Base-by-base conservation (phyloP, 1,140 invertebrate genomes). In the Drosophila nikananu region DNA sequence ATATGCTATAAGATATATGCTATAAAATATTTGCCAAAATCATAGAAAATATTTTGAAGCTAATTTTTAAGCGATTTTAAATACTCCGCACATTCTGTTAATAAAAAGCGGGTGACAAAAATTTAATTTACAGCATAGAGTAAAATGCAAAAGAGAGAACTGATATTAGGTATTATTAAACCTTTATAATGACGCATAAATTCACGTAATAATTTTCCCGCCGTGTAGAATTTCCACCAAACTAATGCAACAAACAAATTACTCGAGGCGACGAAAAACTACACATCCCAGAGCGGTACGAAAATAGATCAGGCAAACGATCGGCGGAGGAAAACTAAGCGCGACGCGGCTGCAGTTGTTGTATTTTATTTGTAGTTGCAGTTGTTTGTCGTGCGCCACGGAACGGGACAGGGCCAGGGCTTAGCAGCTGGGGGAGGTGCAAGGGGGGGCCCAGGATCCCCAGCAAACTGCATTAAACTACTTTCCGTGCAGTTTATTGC, bases 381-480 rank as follows among this genome's bases (percentile, higher is more conserved):
- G 82, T 86, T 80, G 77, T 83, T 72, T 89, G 86, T 83, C 86
- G 87, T 86, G 82, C 86, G 86, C 82, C 86, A 91, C 80, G 80
- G 67, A 57, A 42, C 27, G 19, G 32, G 44, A 12, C 32, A 15
- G 44, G 15, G 21, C 17, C 46, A 23, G 27, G 32, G 23, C 9
- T 3, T 21, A 0, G 21, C 21, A 21, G 12, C 32, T 15, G 13
- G 46, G 19, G n/a, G 51, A 15, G 51, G 52, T 5, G 32, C 32
- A 10, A 25, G 42, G 49, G 62, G 62, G 23, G 23, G 7, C 21
- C 44, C 52, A 91, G 87, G 87, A 91, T 86, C 87, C 87, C 87
- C 87, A 91, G 87, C 87, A 91, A 91, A 91, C 87, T 91, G 83
- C 83, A 83, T 91, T 91, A 91, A 91, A 91, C 87, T 91, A 91